phyloP scores from a whole-genome alignment of 2,113 vertebrate genomes.

The Abramis brama region DNA sequence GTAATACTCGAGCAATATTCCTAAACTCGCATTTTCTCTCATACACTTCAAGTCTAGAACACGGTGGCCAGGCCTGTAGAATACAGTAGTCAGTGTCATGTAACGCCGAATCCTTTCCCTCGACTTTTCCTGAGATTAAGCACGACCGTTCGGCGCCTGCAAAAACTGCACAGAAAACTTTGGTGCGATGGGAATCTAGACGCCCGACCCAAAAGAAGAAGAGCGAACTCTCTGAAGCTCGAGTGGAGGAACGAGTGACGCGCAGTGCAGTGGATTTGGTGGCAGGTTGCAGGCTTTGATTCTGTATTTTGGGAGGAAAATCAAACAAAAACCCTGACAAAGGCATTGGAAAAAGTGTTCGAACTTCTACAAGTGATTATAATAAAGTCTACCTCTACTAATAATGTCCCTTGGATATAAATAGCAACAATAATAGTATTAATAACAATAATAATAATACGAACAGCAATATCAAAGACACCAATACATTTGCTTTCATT shows the following conservation, averaged over 20 bases:
- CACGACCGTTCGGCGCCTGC: slow-evolving; percentile 36
- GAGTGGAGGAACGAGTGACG: slow-evolving; percentile 64
- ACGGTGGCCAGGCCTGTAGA: slow-evolving; percentile 14
- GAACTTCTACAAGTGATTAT: slow-evolving; percentile 70
- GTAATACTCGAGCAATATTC: slow-evolving; percentile 17
- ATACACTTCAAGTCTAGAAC: slow-evolving; percentile 45
- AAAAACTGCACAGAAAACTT: slow-evolving; percentile 64
- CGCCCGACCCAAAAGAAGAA: neutral
- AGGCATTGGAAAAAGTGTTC: slow-evolving; percentile 53
- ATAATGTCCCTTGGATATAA: slow-evolving; percentile 84
- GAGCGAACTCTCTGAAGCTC: neutral
- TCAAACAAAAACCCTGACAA: slow-evolving; percentile 70
- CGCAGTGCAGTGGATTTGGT: slow-evolving; percentile 82
- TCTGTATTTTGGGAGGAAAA: slow-evolving; percentile 69
- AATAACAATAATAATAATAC: slow-evolving; percentile 63
- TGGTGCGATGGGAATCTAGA: slow-evolving; percentile 76
- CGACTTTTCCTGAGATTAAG: slow-evolving; percentile 79
- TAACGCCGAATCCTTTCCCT: slow-evolving; percentile 43
- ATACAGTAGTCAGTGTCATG: slow-evolving; percentile 58
- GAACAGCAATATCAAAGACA: slow-evolving; percentile 60
- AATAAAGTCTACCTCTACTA: slow-evolving; percentile 71
- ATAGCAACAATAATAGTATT: slow-evolving; percentile 70
- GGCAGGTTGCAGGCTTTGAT: slow-evolving; percentile 70
- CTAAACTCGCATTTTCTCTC: neutral
- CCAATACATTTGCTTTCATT: slow-evolving; percentile 69